phyloP scores from a whole-genome alignment of 2,888 invertebrate species.

The Charanyca ferruginea region DNA sequence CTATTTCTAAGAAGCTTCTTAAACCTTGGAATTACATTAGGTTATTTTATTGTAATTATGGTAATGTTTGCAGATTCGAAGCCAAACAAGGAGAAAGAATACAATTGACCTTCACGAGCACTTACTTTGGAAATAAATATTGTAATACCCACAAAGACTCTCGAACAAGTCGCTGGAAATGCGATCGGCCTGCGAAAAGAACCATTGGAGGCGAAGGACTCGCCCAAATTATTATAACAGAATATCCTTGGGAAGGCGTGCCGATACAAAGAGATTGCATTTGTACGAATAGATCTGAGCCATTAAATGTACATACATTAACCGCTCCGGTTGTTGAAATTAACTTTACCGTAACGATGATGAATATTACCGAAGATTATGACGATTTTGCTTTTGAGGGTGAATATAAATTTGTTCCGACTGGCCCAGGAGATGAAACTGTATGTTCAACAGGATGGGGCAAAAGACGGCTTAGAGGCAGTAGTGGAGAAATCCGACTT shows the following conservation, averaged over 20 bases:
- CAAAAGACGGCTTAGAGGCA: constrained; percentile 92
- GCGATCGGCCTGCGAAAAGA: constrained; percentile 90
- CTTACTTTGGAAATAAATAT: constrained; percentile 93
- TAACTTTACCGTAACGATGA: constrained; percentile 94
- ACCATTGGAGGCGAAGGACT: constrained; percentile 89
- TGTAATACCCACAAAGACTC: constrained; percentile 93
- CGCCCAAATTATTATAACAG: constrained; percentile 92
- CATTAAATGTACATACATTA: constrained; percentile 92
- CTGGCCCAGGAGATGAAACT: constrained; percentile 90
- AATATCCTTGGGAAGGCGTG: constrained; percentile 93
- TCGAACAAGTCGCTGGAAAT: constrained; percentile 93
- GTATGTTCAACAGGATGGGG: constrained; percentile 93
- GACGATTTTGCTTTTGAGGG: constrained; percentile 95
- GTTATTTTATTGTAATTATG: constrained; percentile 49
- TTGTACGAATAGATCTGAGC: constrained; percentile 93
- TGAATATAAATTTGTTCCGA: constrained; percentile 92
- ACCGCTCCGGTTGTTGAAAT: constrained; percentile 94
- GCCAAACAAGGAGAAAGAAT: constrained; percentile 93
- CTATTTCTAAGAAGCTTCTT: constrained; percentile 5
- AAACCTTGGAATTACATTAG: constrained; percentile 5
- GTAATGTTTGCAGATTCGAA: constrained; percentile 90
- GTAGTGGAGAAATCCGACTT: constrained; percentile 94
- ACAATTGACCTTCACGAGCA: constrained; percentile 93
- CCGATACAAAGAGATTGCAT: constrained; percentile 94
- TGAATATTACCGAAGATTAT: constrained; percentile 96